Evolutionary conservation across 2,888 invertebrate species (phyloP), one percentile per base, ranked within the genome.

Genomic region (Meghimatium bilineatum): DNA sequence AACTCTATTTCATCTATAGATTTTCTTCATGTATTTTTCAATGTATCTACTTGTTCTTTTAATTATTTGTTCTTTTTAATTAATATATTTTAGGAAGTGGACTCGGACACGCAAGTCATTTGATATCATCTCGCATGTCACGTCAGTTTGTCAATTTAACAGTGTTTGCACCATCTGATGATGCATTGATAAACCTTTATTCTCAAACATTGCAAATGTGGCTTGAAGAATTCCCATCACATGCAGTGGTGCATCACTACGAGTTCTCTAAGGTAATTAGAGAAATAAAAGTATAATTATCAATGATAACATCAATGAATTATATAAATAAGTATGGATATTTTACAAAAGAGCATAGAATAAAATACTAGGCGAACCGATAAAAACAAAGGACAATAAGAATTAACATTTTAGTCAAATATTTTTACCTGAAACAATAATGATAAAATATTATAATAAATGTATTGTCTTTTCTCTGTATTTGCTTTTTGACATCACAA

Each of bases 151-250:
- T 91, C 75, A 90, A 90, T 69, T 83, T 93, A 79, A 91, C 88
- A 34, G 79, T 92, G 80, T 91, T 91, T 84, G 87, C 87, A n/a
- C 92, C 92, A 0, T 83, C 87, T 29, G 87, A 88, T 32, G 90
- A 90, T 23, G 87, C 88, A 0, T 85, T 93, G 49, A 86, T 91
- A 83, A 89, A 88, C 49, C 89, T 93, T 85, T 92, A 90, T 87
- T 90, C 90, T 8, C 86, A 89, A 20, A 89, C 88, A 69, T 84
- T 93, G 32, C 92, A 90, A 77, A 88, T 90, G 44, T 93, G 93
- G 93, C 88, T 93, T n/a, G 93, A 93, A 85, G 93, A 93, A 84
- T 93, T 93, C 88, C 93, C 93, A 10, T 90, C 90, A 23, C 91
- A 90, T 85, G 89, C 92, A 49, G 90, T 93, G n/a, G 91, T 91